These are phyloP conservation scores for Macrophya annulata DNA, from an alignment of 2,888 invertebrate species.

Conservation along the genomic window DNA sequence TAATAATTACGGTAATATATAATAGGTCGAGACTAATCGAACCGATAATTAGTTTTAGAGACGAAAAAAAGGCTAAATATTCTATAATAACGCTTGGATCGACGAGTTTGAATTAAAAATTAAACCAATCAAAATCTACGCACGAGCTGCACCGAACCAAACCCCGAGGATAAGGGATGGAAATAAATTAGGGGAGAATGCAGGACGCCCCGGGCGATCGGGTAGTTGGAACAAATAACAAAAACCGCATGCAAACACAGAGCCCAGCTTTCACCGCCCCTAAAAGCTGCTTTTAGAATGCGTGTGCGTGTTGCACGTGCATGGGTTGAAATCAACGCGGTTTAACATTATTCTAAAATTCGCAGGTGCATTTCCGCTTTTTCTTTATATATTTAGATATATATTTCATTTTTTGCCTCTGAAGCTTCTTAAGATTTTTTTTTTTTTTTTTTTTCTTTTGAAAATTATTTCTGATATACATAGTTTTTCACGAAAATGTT, in stretches of 20 bases:
- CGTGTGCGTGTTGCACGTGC: constrained; percentile 34
- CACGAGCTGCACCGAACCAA: constrained; percentile 22
- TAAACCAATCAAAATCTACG: constrained; percentile 42
- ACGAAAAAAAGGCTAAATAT: neutral
- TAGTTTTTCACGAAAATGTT: neutral
- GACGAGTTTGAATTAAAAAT: constrained; percentile 30
- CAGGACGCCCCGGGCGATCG: constrained; percentile 61
- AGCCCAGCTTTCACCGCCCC: constrained; percentile 39
- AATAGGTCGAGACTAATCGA: neutral
- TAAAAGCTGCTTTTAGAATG: constrained; percentile 12
- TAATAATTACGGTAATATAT: neutral
- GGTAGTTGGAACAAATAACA: constrained; percentile 61
- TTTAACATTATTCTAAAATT: neutral
- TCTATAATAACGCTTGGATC: neutral
- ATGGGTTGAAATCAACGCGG: neutral
- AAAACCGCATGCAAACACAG: constrained; percentile 60
- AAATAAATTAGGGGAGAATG: constrained; percentile 64
- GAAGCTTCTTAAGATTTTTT: neutral
- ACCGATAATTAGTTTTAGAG: neutral
- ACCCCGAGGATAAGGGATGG: constrained; percentile 57
- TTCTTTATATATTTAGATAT: neutral
- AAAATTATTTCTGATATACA: no score
- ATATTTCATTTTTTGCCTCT: neutral
- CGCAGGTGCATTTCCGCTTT: constrained; percentile 10
- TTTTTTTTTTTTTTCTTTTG: no score